phyloP scores from a whole-genome alignment of 2,113 vertebrate species.

The Phyllostomus discolor region DNA sequence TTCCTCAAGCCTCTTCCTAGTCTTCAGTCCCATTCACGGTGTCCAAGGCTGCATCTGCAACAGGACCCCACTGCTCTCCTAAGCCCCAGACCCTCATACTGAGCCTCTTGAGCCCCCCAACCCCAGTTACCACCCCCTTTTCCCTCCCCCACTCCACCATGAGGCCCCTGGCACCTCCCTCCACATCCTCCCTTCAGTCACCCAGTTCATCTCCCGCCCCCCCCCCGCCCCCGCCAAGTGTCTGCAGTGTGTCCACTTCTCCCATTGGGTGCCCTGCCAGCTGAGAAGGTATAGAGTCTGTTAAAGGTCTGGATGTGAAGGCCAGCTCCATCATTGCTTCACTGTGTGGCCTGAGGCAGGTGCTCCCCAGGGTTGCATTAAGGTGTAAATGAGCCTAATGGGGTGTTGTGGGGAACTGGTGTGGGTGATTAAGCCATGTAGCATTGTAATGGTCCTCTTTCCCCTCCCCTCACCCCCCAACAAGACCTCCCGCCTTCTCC shows the following conservation, averaged over 20 bases:
- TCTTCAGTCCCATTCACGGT: background rate
- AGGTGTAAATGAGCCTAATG: background rate
- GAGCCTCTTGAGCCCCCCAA: background rate
- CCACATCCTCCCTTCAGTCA: background rate
- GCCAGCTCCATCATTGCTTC: background rate
- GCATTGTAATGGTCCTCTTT: fast-evolving
- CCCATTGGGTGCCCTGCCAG: too few species aligned
- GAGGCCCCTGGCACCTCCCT: background rate
- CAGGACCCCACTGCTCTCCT: too few species aligned
- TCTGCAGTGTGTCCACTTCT: background rate
- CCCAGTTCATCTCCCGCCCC: background rate
- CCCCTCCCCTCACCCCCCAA: background rate
- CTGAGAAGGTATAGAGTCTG: background rate
- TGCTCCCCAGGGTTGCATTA: background rate
- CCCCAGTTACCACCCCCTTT: background rate
- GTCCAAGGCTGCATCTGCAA: background rate
- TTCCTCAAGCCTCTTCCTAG: background rate
- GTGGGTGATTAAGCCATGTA: too few species aligned
- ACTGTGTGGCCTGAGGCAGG: background rate
- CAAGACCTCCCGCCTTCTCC: background rate
- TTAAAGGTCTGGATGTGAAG: background rate
- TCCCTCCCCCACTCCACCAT: background rate
- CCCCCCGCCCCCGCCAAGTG: too few species aligned
- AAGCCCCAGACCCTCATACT: background rate
- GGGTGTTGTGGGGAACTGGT: background rate